Evolutionary conservation across 2,797 vertebrate species (phyloP).

Genomic region (Rhynchonycteris naso): DNA sequence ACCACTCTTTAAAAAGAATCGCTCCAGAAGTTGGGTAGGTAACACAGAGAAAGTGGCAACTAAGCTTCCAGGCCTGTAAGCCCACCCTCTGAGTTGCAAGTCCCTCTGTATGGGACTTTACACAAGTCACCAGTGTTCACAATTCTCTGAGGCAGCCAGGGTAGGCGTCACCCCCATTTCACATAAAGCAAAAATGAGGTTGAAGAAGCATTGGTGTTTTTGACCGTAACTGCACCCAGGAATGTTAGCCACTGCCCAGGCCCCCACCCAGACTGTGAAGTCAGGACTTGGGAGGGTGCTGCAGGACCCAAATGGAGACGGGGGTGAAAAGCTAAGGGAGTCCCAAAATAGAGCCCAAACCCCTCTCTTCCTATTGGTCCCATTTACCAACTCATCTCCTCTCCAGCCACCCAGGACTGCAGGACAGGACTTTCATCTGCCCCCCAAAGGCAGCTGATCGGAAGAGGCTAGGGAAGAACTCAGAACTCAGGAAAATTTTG

Average conservation of each 20-base stretch:
- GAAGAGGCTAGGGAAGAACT: not conserved
- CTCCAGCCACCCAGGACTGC: not conserved
- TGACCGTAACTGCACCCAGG: not conserved
- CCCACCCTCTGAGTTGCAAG: not conserved
- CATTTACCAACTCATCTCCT: not conserved
- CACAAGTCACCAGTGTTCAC: not conserved
- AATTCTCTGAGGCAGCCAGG: not conserved
- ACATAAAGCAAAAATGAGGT: not conserved
- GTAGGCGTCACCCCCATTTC: accelerated
- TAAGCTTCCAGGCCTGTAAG: not conserved
- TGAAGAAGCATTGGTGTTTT: not conserved
- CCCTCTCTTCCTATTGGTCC: not conserved
- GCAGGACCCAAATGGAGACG: not conserved
- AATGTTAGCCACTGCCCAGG: not conserved
- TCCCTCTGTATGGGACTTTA: not conserved
- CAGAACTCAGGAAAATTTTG: not conserved
- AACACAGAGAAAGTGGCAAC: not conserved
- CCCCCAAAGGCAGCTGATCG: not conserved
- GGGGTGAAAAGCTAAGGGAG: not conserved
- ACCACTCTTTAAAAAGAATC: not conserved
- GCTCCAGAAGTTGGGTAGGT: not conserved
- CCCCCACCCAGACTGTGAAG: not conserved
- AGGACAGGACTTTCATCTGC: not conserved
- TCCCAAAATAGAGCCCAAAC: not conserved
- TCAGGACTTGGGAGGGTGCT: not conserved